phyloP scores from a whole-genome alignment of 2,888 invertebrate genomes.

The Spilosoma lubricipeda region DNA sequence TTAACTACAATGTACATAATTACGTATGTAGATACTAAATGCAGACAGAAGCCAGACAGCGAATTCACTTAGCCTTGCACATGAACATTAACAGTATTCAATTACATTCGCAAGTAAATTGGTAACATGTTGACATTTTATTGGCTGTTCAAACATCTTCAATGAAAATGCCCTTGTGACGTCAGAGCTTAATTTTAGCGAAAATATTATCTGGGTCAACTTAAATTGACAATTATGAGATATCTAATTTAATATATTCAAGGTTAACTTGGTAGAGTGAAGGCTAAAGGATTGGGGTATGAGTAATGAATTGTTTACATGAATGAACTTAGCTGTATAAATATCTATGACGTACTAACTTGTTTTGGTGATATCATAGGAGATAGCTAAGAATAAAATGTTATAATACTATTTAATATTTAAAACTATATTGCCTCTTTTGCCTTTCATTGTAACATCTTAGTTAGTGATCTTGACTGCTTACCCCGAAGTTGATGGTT shows the following conservation, averaged over 20 bases:
- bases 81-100: slow-evolving; percentile 16
- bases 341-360: slow-evolving; percentile 5
- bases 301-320: slow-evolving; percentile 22
- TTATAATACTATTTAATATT: not conserved
- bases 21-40: not conserved
- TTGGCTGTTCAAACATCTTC: slow-evolving; percentile 46
- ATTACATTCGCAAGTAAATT: slow-evolving; percentile 32
- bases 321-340: slow-evolving; percentile 11
- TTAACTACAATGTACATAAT: not conserved
- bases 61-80: not conserved
- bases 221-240: slow-evolving; percentile 50
- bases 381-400: not conserved
- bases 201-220: slow-evolving; percentile 43
- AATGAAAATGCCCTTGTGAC: slow-evolving; percentile 54
- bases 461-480: too few relatives aligned
- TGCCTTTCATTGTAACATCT: too few relatives aligned
- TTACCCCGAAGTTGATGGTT: too few relatives aligned
- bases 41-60: slow-evolving; percentile 13
- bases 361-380: not conserved
- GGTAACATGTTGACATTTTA: slow-evolving; percentile 58
- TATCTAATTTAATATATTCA: slow-evolving; percentile 41
- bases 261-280: slow-evolving; percentile 37
- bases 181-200: slow-evolving; percentile 36
- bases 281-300: slow-evolving; percentile 30
- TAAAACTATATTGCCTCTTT: too few relatives aligned